A percentile compares a stretch with the other conserved stretches of the same genome.
Evolutionary conservation across 2,888 invertebrate genomes (phyloP).

Genomic region (Torymus texanus): DNA sequence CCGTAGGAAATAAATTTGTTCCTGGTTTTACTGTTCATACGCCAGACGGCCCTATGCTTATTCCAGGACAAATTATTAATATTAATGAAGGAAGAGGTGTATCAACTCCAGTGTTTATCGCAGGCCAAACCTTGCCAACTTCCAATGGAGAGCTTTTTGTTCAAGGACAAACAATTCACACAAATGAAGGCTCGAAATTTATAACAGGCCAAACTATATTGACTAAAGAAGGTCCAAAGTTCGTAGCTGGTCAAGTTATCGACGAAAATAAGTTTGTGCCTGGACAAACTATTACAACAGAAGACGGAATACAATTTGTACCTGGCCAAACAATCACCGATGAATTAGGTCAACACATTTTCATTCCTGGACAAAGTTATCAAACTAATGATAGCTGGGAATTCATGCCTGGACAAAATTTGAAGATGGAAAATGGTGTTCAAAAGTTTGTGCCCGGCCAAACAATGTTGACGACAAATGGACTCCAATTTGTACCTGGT

Average conservation of each 20-base stretch:
- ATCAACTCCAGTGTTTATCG: conserved; percentile 80
- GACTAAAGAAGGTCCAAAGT: conserved; percentile 80
- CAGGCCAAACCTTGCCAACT: conserved; percentile 81
- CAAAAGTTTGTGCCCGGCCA: conserved; percentile 81
- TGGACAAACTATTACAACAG: conserved; percentile 69
- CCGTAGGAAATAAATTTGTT: conserved; percentile 82
- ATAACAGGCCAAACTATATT: conserved; percentile 80
- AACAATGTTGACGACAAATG: conserved; percentile 80
- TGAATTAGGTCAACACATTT: conserved; percentile 78
- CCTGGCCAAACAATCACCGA: conserved; percentile 81
- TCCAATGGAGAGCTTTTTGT: conserved; percentile 77
- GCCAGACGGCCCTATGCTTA: conserved; percentile 81
- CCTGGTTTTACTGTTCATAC: conserved; percentile 85
- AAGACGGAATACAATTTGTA: conserved; percentile 77
- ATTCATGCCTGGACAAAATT: conserved; percentile 81
- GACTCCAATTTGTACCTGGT: conserved; percentile 81
- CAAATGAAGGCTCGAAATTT: conserved; percentile 78
- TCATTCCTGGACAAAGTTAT: conserved; percentile 81
- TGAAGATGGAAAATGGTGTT: conserved; percentile 78
- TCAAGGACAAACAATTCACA: conserved; percentile 81
- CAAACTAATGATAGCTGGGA: conserved; percentile 78
- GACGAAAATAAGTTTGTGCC: conserved; percentile 73
- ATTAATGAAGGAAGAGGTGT: conserved; percentile 76
- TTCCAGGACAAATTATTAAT: conserved; percentile 84
- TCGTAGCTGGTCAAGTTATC: conserved; percentile 79